phyloP scores from a whole-genome alignment of 2,888 invertebrate genomes.

The Drosophila demipolita region DNA sequence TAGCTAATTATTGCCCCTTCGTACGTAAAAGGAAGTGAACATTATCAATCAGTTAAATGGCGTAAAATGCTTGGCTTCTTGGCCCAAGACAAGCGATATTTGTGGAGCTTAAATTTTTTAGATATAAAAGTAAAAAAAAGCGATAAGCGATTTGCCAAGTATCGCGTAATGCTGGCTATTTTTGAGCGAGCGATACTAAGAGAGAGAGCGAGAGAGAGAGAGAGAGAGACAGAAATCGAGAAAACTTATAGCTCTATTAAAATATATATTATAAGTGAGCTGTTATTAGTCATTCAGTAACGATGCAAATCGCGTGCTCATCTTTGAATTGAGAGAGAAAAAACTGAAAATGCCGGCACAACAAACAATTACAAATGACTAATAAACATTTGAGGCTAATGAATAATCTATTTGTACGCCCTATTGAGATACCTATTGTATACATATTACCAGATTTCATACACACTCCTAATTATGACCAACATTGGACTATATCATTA shows the following conservation, averaged over 20 bases:
- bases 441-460: constrained; percentile 1
- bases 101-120: constrained; percentile 11
- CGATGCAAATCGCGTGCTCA: constrained; percentile 33
- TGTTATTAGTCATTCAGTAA: constrained; percentile 40
- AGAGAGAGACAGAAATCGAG: constrained; percentile 5
- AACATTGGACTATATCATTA: neutral
- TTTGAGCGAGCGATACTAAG: neutral
- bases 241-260: constrained; percentile 29
- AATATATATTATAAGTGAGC: constrained; percentile 9
- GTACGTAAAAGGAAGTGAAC: constrained; percentile 62
- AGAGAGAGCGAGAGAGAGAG: neutral
- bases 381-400: constrained; percentile 15
- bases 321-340: neutral
- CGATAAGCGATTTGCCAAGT: constrained; percentile 36
- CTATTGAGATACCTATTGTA: constrained; percentile 10
- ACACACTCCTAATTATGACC: constrained; percentile 11
- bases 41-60: constrained; percentile 62
- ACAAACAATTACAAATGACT: constrained; percentile 34
- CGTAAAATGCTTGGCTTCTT: neutral
- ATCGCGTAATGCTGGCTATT: neutral
- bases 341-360: constrained; percentile 31
- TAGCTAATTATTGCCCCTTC: constrained; percentile 30
- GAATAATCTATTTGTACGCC: constrained; percentile 9
- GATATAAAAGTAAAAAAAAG: constrained; percentile 33
- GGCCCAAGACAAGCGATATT: constrained; percentile 42